A percentile compares a stretch with the other conserved stretches of the same genome.
phyloP scores from a whole-genome alignment of 2,888 invertebrate species.

The Caenorhabditis sp. region DNA sequence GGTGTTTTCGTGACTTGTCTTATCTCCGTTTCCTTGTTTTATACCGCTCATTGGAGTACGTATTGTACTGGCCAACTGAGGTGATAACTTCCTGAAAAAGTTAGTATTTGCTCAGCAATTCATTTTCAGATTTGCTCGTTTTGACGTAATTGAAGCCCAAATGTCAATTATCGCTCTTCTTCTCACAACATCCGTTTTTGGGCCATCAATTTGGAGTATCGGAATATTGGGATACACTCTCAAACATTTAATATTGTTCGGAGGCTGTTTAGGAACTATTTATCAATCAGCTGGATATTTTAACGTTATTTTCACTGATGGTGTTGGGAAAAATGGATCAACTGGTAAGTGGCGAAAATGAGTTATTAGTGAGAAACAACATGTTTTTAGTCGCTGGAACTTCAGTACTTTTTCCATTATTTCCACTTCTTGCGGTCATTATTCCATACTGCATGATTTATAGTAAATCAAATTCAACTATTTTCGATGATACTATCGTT shows the following conservation, averaged over 20 bases:
- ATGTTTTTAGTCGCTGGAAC: conserved; percentile 56
- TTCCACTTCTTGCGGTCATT: conserved; percentile 88
- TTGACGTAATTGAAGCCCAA: too few relatives aligned
- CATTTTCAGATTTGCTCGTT: too few relatives aligned
- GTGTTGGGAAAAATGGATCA: conserved; percentile 97
- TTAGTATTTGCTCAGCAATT: too few relatives aligned
- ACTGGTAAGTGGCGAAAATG: conserved; percentile 83
- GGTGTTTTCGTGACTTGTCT: conserved; percentile 96
- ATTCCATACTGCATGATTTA: conserved; percentile 91
- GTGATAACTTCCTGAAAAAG: conserved; percentile 74
- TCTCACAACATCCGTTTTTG: conserved; percentile 84
- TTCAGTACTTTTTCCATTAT: conserved; percentile 90
- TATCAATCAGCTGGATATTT: conserved; percentile 67
- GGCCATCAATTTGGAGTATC: conserved; percentile 85
- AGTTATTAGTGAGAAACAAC: background rate
- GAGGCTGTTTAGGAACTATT: conserved; percentile 52
- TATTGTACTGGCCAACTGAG: conserved; percentile 85
- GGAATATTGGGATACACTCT: conserved; percentile 45
- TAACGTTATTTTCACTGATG: conserved; percentile 77
- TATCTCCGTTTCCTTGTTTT: conserved; percentile 92
- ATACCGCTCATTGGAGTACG: conserved; percentile 99
- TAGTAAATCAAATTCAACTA: conserved; percentile 78
- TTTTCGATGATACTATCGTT: conserved; percentile 83
- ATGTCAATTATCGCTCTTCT: conserved; percentile 88
- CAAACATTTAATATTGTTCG: conserved; percentile 65